phyloP scores from a whole-genome alignment of 2,888 invertebrate species.

The Sinodicranocentrus sp. region DNA sequence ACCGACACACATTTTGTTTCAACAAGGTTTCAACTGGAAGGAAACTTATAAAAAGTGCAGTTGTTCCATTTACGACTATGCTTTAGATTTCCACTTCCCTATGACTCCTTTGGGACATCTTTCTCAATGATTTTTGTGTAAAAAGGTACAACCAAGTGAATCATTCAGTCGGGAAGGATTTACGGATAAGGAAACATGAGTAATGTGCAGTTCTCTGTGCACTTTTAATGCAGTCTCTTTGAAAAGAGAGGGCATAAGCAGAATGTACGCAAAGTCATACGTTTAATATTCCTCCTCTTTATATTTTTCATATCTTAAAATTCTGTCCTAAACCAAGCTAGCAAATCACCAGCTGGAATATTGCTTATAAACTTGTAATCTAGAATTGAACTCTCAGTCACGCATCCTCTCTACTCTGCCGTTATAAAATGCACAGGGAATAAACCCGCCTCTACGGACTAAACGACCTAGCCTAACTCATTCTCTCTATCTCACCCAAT shows the following conservation, averaged over 20 bases:
- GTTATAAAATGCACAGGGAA: background rate
- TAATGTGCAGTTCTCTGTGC: background rate
- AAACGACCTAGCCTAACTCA: background rate
- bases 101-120: slow-evolving; percentile 6
- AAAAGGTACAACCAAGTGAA: background rate
- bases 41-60: background rate
- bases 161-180: slow-evolving; percentile 1
- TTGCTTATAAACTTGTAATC: background rate
- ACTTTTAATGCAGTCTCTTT: background rate
- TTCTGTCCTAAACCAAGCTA: background rate
- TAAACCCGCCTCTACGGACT: background rate
- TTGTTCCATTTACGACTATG: background rate
- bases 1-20: background rate
- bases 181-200: slow-evolving; percentile 6
- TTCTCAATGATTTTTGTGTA: background rate
- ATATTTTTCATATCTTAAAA: background rate
- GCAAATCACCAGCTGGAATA: background rate
- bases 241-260: background rate
- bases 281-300: background rate
- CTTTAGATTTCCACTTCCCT: background rate
- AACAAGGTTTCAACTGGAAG: background rate
- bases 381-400: background rate
- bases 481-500: background rate
- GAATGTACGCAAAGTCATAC: background rate
- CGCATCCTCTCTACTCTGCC: background rate